Base-by-base conservation (phyloP, 2,888 invertebrate genomes). In the Eristalis tenax region DNA sequence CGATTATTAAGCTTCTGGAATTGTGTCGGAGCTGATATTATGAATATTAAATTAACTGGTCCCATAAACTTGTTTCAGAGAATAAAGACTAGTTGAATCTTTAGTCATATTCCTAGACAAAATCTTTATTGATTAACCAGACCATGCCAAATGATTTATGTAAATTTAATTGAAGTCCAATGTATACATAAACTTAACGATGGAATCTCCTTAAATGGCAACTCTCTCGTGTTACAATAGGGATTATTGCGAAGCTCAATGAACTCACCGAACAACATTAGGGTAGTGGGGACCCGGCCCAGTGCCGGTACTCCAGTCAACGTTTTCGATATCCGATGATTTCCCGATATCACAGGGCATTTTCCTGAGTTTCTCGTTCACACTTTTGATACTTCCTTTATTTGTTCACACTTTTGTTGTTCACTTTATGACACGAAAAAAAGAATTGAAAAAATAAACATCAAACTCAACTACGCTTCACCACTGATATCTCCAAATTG, bases 291-390 rank as follows among this genome's bases (percentile, higher is more conserved):
- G 92, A 63, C 92, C 92, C 57, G 93, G 91, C 74, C 91, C 92
- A 28, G 91, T 91, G 74, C 92, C 92, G 86, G 92, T 92, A 89
- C 92, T 93, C 95, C 95, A 95, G 93, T 95, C 95, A 93, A 95
- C 95, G 92, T 95, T 94, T 91, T 95, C 95, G 89, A 95, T 95
- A 91, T 95, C 95, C 90, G 95, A 95, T 84, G 95, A 94, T 93
- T 95, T 95, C 90, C 95, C 95, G 92, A 95, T 95, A 91, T 95
- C 95, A 90, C 95, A 94, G 91, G 95, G 95, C 95, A 95, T 95
- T 90, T 89, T 90, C 65, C 59, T 63, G 68, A 13, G 61, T 59
- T 77, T 79, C 70, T 65, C 32, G 71, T 57, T 80, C 68, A 61
- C 28, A 40, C 65, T 74, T 63, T 35, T 65, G 61, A 79, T 43